These are phyloP conservation scores for Drosophila virilis DNA, from an alignment of 1,140 invertebrate species.

Conservation along the genomic window DNA sequence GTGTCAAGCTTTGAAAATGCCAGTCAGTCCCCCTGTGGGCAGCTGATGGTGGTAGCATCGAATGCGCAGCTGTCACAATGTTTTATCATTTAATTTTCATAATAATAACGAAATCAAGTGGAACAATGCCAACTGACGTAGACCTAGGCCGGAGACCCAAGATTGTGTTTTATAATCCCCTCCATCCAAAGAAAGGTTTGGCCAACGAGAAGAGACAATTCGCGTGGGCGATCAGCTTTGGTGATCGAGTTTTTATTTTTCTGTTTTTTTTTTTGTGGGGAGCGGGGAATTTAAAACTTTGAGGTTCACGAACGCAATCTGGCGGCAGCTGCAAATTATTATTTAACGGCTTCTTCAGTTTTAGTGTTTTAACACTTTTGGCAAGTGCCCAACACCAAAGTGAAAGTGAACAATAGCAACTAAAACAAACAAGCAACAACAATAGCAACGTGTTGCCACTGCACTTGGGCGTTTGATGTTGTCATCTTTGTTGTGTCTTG, in stretches of 20 bases:
- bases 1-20: conserved; percentile 55
- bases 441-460: conserved; percentile 58
- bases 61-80: conserved; percentile 78
- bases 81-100: conserved; percentile 83
- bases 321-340: conserved; percentile 69
- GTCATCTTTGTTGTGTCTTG: conserved; percentile 39
- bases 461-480: conserved; percentile 71
- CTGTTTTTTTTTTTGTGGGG: background rate
- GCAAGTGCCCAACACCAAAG: conserved; percentile 73
- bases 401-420: conserved; percentile 67
- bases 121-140: conserved; percentile 41
- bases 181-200: conserved; percentile 9
- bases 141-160: background rate
- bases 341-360: conserved; percentile 73
- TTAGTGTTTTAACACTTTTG: conserved; percentile 64
- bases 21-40: conserved; percentile 47
- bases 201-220: background rate
- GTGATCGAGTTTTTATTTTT: conserved; percentile 9
- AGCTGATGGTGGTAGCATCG: conserved; percentile 5
- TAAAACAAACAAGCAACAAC: conserved; percentile 12
- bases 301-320: conserved; percentile 60
- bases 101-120: conserved; percentile 79
- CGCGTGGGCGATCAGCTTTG: conserved; percentile 18
- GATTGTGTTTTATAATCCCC: conserved; percentile 13
- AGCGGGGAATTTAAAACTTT: background rate